Percentiles rank a stretch among this genome's conserved stretches.
These are phyloP conservation scores for Oscheius sp. DNA, from an alignment of 2,888 invertebrate genomes.

Conservation along the genomic window DNA sequence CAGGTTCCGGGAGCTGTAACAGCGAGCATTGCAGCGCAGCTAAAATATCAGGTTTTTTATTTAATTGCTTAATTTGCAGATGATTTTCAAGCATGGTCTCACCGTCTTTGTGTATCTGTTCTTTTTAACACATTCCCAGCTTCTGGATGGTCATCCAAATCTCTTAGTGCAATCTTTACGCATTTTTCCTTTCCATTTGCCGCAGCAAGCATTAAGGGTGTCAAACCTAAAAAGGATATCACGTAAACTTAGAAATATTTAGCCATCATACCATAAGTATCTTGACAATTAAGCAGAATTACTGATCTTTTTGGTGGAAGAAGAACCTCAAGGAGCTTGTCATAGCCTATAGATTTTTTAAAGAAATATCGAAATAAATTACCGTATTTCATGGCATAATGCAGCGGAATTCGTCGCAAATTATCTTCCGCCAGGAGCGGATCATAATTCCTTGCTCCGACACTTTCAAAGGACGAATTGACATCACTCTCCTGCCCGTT, in stretches of 20 bases:
- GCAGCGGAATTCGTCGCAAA: slow-evolving; percentile 24
- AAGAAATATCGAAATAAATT: background rate
- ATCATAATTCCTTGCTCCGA: background rate
- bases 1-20: background rate
- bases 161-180: background rate
- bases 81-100: too few relatives aligned
- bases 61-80: too few relatives aligned
- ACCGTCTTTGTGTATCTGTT: background rate
- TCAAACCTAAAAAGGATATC: background rate
- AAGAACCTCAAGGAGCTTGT: background rate
- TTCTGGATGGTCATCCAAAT: background rate
- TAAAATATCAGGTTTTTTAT: background rate
- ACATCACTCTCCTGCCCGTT: too few relatives aligned
- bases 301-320: background rate
- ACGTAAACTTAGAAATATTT: background rate
- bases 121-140: background rate
- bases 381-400: slow-evolving; percentile 33
- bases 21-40: slow-evolving; percentile 4
- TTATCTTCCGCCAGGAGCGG: background rate
- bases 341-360: background rate
- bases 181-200: background rate
- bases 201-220: slow-evolving; percentile 1
- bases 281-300: slow-evolving; percentile 8
- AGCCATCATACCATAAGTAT: background rate
- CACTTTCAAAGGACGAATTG: background rate